Conservation (phyloP, 2,797 vertebrate genomes). For the Sparidentex hasta region DNA sequence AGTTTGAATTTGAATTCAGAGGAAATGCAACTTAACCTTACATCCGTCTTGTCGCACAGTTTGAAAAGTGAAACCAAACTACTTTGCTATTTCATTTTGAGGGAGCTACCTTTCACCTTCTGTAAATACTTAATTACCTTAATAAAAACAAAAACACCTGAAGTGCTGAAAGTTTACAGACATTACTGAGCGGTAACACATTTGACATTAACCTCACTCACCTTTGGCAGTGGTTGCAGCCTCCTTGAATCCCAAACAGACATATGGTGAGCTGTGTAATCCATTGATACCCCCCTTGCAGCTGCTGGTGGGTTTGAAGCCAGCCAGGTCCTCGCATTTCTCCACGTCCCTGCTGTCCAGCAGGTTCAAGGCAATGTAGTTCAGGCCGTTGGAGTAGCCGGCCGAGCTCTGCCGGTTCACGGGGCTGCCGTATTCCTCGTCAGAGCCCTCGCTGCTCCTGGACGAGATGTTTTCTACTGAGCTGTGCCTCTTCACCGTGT, state of each 20-base stretch:
- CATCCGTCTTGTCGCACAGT: neutral
- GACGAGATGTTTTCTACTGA: conserved; percentile 92
- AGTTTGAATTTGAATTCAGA: conserved; percentile 56
- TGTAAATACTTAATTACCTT: neutral
- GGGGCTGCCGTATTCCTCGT: conserved; percentile 84
- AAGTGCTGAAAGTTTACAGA: neutral
- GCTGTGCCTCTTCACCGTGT: conserved; percentile 82
- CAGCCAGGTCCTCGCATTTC: conserved; percentile 76
- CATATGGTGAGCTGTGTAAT: conserved; percentile 81
- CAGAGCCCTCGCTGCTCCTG: conserved; percentile 84
- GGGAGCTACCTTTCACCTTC: neutral
- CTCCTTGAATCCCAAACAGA: conserved; percentile 84
- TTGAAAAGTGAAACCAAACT: neutral
- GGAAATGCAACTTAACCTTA: conserved; percentile 26
- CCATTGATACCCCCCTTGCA: conserved; percentile 83
- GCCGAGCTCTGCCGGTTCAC: conserved; percentile 84
- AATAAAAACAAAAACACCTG: conserved; percentile 1
- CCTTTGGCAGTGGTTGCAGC: conserved; percentile 84
- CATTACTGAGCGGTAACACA: conserved; percentile 24
- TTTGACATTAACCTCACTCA: conserved; percentile 52
- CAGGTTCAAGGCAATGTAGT: conserved; percentile 95
- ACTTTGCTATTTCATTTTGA: neutral
- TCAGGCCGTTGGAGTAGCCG: conserved; percentile 89
- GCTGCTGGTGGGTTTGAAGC: conserved; percentile 80
- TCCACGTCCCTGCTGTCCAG: conserved; percentile 78